Evolutionary conservation across 2,113 vertebrate species (phyloP).

Genomic region (Anarrhichthys ocellatus): DNA sequence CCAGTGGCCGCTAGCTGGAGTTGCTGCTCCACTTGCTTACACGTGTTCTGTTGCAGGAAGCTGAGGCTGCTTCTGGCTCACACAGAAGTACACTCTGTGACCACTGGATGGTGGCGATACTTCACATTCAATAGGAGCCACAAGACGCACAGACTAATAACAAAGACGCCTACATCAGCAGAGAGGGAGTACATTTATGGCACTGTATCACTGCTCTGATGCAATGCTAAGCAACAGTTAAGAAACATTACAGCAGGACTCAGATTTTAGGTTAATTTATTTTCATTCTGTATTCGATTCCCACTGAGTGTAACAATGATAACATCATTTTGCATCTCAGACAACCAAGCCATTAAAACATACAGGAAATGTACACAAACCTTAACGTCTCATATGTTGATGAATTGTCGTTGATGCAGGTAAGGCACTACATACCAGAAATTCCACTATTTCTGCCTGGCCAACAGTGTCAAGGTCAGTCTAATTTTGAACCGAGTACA

Average conservation of each 20-base stretch:
- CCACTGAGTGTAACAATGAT: neutral
- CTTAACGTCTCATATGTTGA: neutral
- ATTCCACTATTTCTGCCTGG: neutral
- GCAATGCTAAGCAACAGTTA: slow-evolving; percentile 37
- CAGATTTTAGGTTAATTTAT: neutral
- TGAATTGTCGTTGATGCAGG: neutral
- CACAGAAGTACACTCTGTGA: neutral
- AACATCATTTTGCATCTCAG: neutral
- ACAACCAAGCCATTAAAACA: neutral
- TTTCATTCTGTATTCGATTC: neutral
- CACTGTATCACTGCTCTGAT: slow-evolving; percentile 36
- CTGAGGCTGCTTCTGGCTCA: neutral
- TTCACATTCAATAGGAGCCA: neutral
- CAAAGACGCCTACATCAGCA: slow-evolving; percentile 21
- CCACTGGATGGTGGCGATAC: slow-evolving; percentile 53
- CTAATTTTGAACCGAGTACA: neutral
- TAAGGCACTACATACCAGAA: neutral
- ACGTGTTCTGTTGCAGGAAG: neutral
- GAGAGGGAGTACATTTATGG: neutral
- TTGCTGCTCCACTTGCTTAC: slow-evolving; percentile 14
- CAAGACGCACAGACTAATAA: slow-evolving; percentile 4
- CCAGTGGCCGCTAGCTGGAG: slow-evolving; percentile 60
- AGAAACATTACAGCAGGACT: neutral
- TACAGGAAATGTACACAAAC: neutral
- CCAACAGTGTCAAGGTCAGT: neutral